Conservation (phyloP, 2,888 invertebrate genomes). For the Glaucopsyche alexis region DNA sequence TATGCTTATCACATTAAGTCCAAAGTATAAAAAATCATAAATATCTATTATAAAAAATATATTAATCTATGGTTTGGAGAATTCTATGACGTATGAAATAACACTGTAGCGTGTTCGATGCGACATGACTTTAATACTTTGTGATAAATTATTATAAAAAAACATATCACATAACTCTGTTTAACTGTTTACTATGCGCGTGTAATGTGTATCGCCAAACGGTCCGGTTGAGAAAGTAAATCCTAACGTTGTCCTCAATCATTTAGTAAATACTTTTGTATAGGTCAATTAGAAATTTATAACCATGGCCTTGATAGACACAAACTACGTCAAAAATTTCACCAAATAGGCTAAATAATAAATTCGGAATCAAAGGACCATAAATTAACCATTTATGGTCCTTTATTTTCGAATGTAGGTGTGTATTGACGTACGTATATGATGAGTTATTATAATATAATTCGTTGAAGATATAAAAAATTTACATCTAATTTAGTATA, state of each 20-base stretch:
- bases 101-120: neutral
- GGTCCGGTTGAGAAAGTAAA: neutral
- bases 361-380: neutral
- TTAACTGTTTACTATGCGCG: neutral
- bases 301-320: neutral
- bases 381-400: neutral
- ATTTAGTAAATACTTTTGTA: neutral
- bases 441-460: neutral
- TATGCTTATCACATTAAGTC: no score
- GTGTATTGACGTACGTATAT: neutral
- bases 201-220: neutral
- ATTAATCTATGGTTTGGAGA: no score
- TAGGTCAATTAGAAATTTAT: neutral
- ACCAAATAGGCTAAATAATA: neutral
- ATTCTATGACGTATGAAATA: no score
- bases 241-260: neutral
- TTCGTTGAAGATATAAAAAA: neutral
- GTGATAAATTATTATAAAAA: neutral
- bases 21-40: no score
- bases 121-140: neutral
- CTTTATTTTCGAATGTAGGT: neutral
- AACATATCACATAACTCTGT: neutral
- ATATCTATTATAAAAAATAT: no score
- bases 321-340: neutral
- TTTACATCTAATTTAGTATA: neutral